Percentiles rank a stretch among this genome's conserved stretches.
These are phyloP conservation scores for Latrodectus elegans DNA, from an alignment of 2,888 invertebrate species.

Conservation along the genomic window DNA sequence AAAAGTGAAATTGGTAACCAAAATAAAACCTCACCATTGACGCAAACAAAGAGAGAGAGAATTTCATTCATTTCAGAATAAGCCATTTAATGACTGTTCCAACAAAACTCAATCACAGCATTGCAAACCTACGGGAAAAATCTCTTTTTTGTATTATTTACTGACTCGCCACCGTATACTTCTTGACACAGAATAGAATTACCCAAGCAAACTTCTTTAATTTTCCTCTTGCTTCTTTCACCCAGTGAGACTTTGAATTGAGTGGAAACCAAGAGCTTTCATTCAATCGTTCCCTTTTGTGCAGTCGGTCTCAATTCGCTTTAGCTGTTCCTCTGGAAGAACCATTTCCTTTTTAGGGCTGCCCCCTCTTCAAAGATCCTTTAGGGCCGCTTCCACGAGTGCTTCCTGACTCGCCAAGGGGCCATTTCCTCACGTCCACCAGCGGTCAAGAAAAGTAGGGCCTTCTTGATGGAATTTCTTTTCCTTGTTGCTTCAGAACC, in stretches of 20 bases:
- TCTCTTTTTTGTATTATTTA: too few relatives aligned
- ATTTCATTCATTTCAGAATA: too few relatives aligned
- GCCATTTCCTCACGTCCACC: conserved; percentile 23
- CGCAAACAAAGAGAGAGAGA: too few relatives aligned
- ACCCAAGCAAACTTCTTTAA: conserved; percentile 35
- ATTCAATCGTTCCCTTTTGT: conserved; percentile 48
- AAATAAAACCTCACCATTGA: too few relatives aligned
- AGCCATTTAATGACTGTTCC: too few relatives aligned
- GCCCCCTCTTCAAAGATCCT: conserved; percentile 16
- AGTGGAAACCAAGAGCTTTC: conserved; percentile 16
- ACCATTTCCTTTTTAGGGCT: conserved; percentile 17
- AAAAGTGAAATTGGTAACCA: too few relatives aligned
- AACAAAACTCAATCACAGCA: too few relatives aligned
- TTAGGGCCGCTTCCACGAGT: conserved; percentile 32
- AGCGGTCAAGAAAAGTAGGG: conserved; percentile 24
- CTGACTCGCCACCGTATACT: too few relatives aligned
- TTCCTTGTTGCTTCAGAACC: conserved; percentile 24
- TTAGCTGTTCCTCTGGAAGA: conserved; percentile 18
- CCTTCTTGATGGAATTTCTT: conserved; percentile 9
- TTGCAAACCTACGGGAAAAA: too few relatives aligned
- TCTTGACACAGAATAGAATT: conserved; percentile 16
- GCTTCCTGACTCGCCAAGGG: conserved; percentile 41
- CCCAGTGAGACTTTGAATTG: conserved; percentile 9
- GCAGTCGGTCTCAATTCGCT: conserved; percentile 45
- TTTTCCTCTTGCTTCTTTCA: conserved; percentile 8